Evolutionary conservation across 2,888 invertebrate genomes (phyloP).

Genomic region (Phalangium opilio): DNA sequence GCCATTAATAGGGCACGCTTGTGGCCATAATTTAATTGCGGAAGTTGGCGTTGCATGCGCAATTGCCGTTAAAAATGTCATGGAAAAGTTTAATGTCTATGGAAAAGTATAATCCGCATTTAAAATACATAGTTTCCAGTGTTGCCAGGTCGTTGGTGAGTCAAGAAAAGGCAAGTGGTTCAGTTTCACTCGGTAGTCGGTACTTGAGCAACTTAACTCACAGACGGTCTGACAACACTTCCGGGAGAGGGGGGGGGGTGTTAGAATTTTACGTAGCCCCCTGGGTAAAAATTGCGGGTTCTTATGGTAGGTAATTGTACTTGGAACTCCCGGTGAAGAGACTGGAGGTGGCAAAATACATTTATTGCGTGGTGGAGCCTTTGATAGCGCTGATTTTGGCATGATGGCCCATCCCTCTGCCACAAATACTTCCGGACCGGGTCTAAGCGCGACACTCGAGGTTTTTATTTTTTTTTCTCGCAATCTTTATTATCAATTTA

Average conservation of each 20-base stretch:
- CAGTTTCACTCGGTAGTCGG: too few species aligned
- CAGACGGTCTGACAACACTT: too few species aligned
- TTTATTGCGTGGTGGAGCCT: conserved; percentile 18
- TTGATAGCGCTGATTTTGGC: conserved; percentile 19
- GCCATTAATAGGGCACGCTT: conserved; percentile 30
- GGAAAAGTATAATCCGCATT: conserved; percentile 13
- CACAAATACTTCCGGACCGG: too few species aligned
- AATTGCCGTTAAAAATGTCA: conserved; percentile 18
- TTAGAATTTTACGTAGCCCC: too few species aligned
- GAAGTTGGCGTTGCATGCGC: conserved; percentile 28
- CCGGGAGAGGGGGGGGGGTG: too few species aligned
- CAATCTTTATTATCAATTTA: not conserved
- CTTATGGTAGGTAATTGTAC: conserved; percentile 14
- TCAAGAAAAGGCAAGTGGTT: too few species aligned
- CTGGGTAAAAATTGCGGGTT: too few species aligned
- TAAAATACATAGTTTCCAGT: too few species aligned
- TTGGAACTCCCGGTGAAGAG: conserved; percentile 21
- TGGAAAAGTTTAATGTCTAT: conserved; percentile 5
- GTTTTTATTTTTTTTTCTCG: not conserved
- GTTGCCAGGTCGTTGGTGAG: too few species aligned
- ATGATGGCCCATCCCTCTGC: conserved; percentile 21
- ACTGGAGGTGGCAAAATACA: conserved; percentile 20
- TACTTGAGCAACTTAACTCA: too few species aligned
- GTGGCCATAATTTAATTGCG: conserved; percentile 31
- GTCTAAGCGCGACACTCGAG: conserved; percentile 1